These are phyloP conservation scores for Danaus melanippus DNA, from an alignment of 1,140 invertebrate genomes.

Conservation along the genomic window DNA sequence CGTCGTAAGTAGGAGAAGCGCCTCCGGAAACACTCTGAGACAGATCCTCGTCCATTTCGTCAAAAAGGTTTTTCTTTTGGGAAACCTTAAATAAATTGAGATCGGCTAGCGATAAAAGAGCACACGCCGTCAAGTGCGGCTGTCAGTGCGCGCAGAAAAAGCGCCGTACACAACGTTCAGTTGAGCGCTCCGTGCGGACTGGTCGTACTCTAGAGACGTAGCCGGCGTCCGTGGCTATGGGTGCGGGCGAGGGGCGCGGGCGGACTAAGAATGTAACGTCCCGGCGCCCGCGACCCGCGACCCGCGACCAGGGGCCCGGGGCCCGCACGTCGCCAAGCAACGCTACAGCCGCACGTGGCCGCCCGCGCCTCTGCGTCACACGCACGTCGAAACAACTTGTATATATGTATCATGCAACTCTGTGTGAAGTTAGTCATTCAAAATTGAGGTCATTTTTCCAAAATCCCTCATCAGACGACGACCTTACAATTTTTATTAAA, in stretches of 20 bases:
- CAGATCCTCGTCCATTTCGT: conserved; percentile 46
- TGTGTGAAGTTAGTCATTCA: too few species aligned
- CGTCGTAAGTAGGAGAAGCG: conserved; percentile 46
- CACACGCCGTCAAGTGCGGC: conserved; percentile 20
- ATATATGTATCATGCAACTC: too few species aligned
- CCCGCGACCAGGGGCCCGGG: too few species aligned
- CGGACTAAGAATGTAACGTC: conserved; percentile 22
- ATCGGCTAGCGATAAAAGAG: conserved; percentile 12
- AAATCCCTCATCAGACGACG: too few species aligned
- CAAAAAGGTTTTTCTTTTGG: background rate
- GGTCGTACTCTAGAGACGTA: background rate
- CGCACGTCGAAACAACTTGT: conserved; percentile 4
- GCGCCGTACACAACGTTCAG: conserved; percentile 8
- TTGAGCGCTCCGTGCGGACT: conserved; percentile 11
- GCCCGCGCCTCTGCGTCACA: conserved; percentile 6
- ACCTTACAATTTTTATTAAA: too few species aligned
- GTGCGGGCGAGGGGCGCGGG: conserved; percentile 13
- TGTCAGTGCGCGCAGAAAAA: conserved; percentile 11
- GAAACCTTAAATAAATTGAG: background rate
- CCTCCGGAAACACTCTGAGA: conserved; percentile 48
- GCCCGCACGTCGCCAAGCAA: conserved; percentile 23
- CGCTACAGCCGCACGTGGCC: conserved; percentile 26
- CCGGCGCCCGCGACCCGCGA: conserved; percentile 24
- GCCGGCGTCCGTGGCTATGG: conserved; percentile 7
- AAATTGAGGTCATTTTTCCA: too few species aligned